phyloP scores from a whole-genome alignment of 2,797 vertebrate genomes.

The Chiloscyllium punctatum region DNA sequence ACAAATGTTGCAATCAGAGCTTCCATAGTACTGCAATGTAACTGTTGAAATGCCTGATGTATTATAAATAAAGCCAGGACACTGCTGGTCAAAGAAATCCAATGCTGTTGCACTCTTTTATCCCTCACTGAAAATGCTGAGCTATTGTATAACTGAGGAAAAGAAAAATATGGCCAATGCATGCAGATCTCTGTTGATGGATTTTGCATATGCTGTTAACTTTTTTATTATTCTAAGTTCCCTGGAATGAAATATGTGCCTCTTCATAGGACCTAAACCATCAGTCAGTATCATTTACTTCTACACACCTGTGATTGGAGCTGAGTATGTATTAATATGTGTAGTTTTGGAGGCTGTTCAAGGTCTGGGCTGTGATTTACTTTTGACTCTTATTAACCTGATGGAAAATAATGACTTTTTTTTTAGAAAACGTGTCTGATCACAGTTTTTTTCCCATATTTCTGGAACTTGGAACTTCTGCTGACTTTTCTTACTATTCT shows the following conservation, averaged over 20 bases:
- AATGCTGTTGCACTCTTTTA: not conserved
- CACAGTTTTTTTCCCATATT: not conserved
- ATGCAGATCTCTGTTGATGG: conserved; percentile 5
- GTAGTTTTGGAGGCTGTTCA: not conserved
- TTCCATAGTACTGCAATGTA: not conserved
- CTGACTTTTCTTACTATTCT: not conserved
- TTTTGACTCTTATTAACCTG: not conserved
- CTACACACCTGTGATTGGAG: conserved; percentile 13
- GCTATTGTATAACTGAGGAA: not conserved
- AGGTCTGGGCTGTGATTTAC: conserved; percentile 7
- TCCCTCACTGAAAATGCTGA: not conserved
- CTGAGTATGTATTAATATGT: not conserved
- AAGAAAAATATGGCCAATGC: not conserved
- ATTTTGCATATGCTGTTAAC: conserved; percentile 24
- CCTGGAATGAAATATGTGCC: conserved; percentile 7
- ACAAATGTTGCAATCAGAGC: not conserved
- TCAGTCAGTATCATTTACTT: conserved; percentile 19
- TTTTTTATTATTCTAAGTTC: not conserved
- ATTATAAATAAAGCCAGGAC: not conserved
- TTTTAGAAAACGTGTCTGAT: not conserved
- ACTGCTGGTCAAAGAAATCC: too few species aligned
- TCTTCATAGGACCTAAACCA: conserved; percentile 13
- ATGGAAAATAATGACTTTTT: not conserved
- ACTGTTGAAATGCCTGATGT: not conserved
- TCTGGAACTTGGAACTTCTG: not conserved